phyloP scores from a whole-genome alignment of 2,113 vertebrate species.

The Podiceps cristatus region DNA sequence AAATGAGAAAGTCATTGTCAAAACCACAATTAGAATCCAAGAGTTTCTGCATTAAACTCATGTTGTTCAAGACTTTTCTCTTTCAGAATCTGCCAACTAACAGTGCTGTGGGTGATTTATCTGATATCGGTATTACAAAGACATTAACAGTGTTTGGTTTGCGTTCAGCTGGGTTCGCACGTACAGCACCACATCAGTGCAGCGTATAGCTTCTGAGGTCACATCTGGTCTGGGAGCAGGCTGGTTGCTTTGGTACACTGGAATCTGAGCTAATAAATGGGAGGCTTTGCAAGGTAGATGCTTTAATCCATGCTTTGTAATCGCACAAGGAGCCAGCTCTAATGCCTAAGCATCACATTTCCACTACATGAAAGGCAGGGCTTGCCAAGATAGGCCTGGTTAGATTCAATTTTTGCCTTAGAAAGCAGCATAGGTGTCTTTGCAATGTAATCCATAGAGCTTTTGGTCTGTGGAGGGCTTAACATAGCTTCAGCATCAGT shows the following conservation, averaged over 20 bases:
- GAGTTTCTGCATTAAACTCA: constrained; percentile 1
- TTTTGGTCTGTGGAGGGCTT: not conserved
- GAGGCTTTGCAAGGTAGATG: not conserved
- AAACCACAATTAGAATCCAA: constrained; percentile 41
- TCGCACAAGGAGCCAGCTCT: not conserved
- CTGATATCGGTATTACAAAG: not conserved
- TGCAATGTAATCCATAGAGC: not conserved
- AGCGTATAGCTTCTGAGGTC: not conserved
- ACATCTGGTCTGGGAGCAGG: not conserved
- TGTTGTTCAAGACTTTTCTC: not conserved
- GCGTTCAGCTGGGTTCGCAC: not conserved
- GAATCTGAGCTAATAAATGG: fast-evolving
- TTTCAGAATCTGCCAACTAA: constrained; percentile 47
- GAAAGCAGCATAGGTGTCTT: not conserved
- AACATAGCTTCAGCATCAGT: not conserved
- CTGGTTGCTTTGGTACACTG: not conserved
- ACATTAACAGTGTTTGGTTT: not conserved
- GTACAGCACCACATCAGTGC: not conserved
- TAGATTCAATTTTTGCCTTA: not conserved
- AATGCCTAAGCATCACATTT: not conserved
- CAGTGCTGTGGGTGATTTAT: constrained; percentile 31
- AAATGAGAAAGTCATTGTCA: constrained; percentile 30
- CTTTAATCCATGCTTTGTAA: not conserved
- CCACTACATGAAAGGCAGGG: not conserved
- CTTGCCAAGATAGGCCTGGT: not conserved